These are phyloP conservation scores for Orthonychiurus folsomi DNA, from an alignment of 2,888 invertebrate genomes.

Conservation along the genomic window DNA sequence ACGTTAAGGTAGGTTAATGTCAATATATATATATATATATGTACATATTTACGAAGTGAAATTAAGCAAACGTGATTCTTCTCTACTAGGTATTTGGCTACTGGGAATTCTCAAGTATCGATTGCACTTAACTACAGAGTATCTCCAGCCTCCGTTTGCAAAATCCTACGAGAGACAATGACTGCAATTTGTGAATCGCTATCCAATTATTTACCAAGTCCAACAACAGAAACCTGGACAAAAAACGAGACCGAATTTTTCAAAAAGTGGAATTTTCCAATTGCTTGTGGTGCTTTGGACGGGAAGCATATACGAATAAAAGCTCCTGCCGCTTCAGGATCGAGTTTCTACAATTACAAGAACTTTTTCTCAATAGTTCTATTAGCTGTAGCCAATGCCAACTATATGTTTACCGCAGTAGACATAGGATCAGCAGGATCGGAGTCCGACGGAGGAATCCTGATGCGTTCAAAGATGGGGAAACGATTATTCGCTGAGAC, in stretches of 20 bases:
- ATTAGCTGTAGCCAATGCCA: slow-evolving; percentile 30
- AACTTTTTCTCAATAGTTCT: slow-evolving; percentile 25
- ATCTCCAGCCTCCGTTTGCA: not conserved
- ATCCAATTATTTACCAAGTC: not conserved
- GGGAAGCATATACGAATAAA: slow-evolving; percentile 29
- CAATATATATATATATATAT: not conserved
- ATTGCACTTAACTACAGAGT: slow-evolving; percentile 6
- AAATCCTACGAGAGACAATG: slow-evolving; percentile 11
- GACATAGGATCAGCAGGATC: slow-evolving; percentile 27
- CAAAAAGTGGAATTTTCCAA: slow-evolving; percentile 23
- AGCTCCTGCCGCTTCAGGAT: slow-evolving; percentile 22
- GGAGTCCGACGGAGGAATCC: slow-evolving; percentile 11
- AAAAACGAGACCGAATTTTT: slow-evolving; percentile 13
- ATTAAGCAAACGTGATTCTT: too few species aligned
- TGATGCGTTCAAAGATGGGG: slow-evolving; percentile 15
- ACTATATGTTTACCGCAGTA: slow-evolving; percentile 35
- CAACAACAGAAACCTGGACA: not conserved
- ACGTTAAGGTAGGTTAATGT: not conserved
- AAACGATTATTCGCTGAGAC: not conserved
- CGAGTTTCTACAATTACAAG: slow-evolving; percentile 29
- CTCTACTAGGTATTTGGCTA: slow-evolving; percentile 3
- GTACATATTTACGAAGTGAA: not conserved
- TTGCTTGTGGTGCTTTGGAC: slow-evolving; percentile 32
- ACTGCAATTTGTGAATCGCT: not conserved
- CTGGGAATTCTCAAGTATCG: not conserved